These are phyloP conservation scores for Podarcis cretensis DNA, from an alignment of 2,113 vertebrate genomes.

Conservation along the genomic window DNA sequence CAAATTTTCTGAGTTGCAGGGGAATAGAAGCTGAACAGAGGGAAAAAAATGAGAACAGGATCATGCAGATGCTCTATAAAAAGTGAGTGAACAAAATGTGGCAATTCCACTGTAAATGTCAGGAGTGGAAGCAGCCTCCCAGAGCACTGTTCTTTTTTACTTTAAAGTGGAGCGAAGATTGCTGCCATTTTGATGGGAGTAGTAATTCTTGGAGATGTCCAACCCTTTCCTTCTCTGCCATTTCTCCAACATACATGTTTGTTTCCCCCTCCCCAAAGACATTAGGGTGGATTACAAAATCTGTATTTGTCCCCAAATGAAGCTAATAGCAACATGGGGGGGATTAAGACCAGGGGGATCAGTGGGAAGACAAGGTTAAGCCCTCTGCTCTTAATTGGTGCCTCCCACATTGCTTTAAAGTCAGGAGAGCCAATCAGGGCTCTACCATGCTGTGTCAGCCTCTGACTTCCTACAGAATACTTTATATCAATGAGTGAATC, in stretches of 20 bases:
- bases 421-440: neutral
- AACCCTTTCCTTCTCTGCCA: neutral
- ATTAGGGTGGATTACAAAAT: neutral
- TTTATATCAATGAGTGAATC: neutral
- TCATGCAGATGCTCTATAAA: too few relatives aligned
- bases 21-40: too few relatives aligned
- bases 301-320: neutral
- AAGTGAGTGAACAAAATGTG: too few relatives aligned
- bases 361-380: neutral
- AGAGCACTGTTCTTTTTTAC: neutral
- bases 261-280: neutral
- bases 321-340: neutral
- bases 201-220: neutral
- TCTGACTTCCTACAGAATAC: neutral
- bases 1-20: too few relatives aligned
- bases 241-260: neutral
- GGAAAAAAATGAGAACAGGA: too few relatives aligned
- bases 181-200: neutral
- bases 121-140: neutral
- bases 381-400: neutral
- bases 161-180: neutral
- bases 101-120: too few relatives aligned
- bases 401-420: neutral
- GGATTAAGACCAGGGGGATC: neutral
- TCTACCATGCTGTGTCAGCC: neutral